Evolutionary conservation across 1,140 invertebrate species (phyloP).

Genomic region (Drosophila guanche): DNA sequence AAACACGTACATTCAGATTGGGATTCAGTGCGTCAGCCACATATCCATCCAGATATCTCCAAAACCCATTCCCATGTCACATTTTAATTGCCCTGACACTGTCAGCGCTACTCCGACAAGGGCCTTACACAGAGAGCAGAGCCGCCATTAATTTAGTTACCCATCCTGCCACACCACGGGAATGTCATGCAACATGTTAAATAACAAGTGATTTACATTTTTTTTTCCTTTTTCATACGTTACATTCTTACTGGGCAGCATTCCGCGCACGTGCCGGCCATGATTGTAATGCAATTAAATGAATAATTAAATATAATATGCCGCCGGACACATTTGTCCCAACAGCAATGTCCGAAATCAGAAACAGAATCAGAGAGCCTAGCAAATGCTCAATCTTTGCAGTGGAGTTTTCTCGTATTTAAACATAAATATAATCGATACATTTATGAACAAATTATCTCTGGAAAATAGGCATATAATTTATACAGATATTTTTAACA

Average conservation of each 20-base stretch:
- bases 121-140: neutral
- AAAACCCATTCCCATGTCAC: conserved; percentile 15
- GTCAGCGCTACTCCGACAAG: conserved; percentile 3
- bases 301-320: conserved; percentile 33
- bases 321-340: conserved; percentile 12
- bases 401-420: no score
- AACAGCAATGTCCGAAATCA: conserved; percentile 1
- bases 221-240: neutral
- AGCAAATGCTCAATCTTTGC: no score
- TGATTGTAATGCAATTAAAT: conserved; percentile 50
- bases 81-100: conserved; percentile 25
- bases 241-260: no score
- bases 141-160: conserved; percentile 46
- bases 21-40: conserved; percentile 5
- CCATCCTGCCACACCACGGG: neutral
- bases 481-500: no score
- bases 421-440: no score
- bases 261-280: conserved; percentile 1
- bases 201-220: conserved; percentile 32
- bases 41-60: conserved; percentile 1
- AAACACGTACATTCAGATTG: no score
- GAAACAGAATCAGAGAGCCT: neutral
- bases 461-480: no score
- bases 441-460: no score
- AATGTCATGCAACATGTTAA: conserved; percentile 29